Base-by-base conservation (phyloP, 2,113 vertebrate genomes). In the Pygoscelis antarcticus region DNA sequence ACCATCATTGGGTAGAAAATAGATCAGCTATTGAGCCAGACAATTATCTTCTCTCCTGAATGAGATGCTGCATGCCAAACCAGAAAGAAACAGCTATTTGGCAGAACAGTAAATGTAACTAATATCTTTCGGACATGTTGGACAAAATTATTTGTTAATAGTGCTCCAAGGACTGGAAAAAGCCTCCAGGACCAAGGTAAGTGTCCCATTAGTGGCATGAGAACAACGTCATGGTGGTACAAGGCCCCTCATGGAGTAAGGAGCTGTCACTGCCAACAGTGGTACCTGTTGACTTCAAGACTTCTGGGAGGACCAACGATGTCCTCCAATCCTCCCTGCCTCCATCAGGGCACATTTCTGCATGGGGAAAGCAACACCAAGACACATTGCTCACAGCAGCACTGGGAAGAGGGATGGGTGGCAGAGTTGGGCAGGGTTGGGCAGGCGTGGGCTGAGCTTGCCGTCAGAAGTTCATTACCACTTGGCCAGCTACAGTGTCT, bases 11-110 rank as follows among this genome's bases (percentile, higher is more conserved):
- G 78, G 81, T 82, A 91, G 89, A 90, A 94, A 97, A 96, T 57
- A 89, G 94, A 96, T 66, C 93, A 79, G 62, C 69, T 93, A n/a
- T 89, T n/a, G 93, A 97, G 87, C 94, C 95, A 96, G 90, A 83
- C 77, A 92, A 92, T 93, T 89, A 87, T 87, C 74, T 87, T 75
- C 70, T 62, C 83, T 93, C 66, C 81, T 90, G 93, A 91, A 91
- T 87, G 89, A 93, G 89, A 40, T 66, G 51, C 68, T 58, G 49
- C 9, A 27, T 97, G 96, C 95, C 95, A 97, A 96, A 93, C 87
- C 77, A 87, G 94, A 94, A 85, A 83, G 84, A 94, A 93, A 85
- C 74, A 83, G 57, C 84, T 85, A 42, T 89, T 91, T 95, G 93
- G 95, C 97, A 94, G 89, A 85, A 54, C 36, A 66, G 77, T 30